A percentile compares a stretch with the other conserved stretches of the same genome.
Evolutionary conservation across 1,140 invertebrate genomes (phyloP).

Genomic region (Drepana arcuata): DNA sequence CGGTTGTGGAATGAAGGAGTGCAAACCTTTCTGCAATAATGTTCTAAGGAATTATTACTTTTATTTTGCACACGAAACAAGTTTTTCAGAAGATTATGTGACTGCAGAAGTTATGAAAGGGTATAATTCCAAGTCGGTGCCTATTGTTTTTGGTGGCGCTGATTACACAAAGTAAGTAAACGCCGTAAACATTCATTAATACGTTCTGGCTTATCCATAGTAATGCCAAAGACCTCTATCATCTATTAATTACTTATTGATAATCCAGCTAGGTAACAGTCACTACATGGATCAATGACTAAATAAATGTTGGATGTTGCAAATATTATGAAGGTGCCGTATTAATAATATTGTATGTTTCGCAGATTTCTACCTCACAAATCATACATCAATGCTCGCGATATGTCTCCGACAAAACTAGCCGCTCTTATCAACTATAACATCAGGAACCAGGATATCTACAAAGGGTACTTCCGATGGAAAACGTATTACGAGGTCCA

Average conservation of each 20-base stretch:
- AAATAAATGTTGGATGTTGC: too few species aligned
- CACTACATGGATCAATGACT: too few species aligned
- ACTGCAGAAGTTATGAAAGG: slow-evolving; percentile 75
- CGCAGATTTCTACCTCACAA: slow-evolving; percentile 49
- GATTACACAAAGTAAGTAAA: slow-evolving; percentile 40
- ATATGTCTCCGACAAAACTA: slow-evolving; percentile 19
- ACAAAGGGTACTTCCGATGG: slow-evolving; percentile 37
- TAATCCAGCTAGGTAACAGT: too few species aligned
- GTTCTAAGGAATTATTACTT: slow-evolving; percentile 77
- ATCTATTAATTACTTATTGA: too few species aligned
- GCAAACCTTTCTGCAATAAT: too few species aligned
- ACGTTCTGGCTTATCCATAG: too few species aligned
- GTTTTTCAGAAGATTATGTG: slow-evolving; percentile 74
- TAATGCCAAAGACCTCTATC: too few species aligned
- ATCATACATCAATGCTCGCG: slow-evolving; percentile 38
- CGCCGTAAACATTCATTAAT: too few species aligned
- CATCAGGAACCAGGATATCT: slow-evolving; percentile 29
- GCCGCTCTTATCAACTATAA: slow-evolving; percentile 27
- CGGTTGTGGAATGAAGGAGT: slow-evolving; percentile 74
- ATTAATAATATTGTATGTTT: slow-evolving; percentile 13
- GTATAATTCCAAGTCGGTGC: slow-evolving; percentile 65
- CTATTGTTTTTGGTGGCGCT: slow-evolving; percentile 65
- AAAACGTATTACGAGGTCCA: slow-evolving; percentile 33
- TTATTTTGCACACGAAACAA: slow-evolving; percentile 79
- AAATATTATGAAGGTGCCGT: too few species aligned